Evolutionary conservation across 2,113 vertebrate species (phyloP).

Genomic region (Pteropus alecto): DNA sequence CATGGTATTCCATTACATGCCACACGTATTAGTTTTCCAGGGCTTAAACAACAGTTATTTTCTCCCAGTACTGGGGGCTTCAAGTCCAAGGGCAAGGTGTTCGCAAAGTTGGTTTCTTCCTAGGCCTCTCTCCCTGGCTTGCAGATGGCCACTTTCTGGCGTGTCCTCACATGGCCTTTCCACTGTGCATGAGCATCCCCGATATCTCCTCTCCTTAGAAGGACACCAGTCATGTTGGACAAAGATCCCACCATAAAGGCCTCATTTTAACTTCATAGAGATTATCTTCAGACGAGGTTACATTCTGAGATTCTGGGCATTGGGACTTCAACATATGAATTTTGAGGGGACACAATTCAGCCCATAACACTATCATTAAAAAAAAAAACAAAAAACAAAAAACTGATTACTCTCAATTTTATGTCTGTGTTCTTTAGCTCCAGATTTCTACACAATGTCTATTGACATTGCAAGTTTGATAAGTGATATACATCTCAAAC

Average conservation of each 20-base stretch:
- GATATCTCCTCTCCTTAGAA: not conserved
- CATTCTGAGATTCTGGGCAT: not conserved
- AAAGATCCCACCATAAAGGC: not conserved
- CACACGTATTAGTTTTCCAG: not conserved
- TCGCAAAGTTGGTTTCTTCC: not conserved
- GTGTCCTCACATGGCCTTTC: not conserved
- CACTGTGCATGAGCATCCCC: rapidly evolving
- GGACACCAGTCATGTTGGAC: not conserved
- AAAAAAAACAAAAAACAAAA: not conserved
- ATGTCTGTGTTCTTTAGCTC: not conserved
- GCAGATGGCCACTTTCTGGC: too few species aligned
- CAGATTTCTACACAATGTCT: not conserved
- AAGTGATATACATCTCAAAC: not conserved
- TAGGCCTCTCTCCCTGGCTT: not conserved
- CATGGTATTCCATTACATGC: too few species aligned
- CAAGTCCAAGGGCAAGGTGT: not conserved
- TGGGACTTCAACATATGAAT: not conserved
- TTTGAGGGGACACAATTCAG: not conserved
- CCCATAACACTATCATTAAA: not conserved
- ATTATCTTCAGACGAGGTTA: not conserved
- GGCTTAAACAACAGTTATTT: not conserved
- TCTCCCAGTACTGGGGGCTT: too few species aligned
- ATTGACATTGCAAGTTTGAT: not conserved
- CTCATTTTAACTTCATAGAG: not conserved
- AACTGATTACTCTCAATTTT: not conserved